Conservation (phyloP, 64 coral and sea anemone species). For the Hydrozoanthus tunicans region DNA sequence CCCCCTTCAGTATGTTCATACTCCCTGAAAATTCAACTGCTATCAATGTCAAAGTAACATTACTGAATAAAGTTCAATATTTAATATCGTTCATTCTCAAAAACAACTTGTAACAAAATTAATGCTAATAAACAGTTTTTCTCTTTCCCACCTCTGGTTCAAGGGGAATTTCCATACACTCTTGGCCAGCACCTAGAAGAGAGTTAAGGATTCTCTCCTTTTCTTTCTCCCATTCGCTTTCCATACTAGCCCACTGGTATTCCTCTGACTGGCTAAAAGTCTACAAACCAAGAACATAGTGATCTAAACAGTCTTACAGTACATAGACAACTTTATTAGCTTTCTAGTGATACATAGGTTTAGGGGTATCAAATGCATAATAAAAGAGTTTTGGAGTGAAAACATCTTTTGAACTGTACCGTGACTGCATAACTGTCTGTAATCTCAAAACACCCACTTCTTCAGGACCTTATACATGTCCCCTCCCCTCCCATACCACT, state of each 20-base stretch:
- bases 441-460: no score
- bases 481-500: no score
- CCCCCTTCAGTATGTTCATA: not conserved
- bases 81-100: not conserved
- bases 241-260: conserved; percentile 97
- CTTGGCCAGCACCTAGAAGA: conserved; percentile 83
- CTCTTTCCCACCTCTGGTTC: conserved; percentile 71
- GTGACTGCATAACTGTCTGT: no score
- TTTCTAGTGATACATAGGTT: no score
- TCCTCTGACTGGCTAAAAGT: conserved; percentile 91
- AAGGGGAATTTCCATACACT: conserved; percentile 79
- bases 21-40: not conserved
- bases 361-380: no score
- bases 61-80: not conserved
- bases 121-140: no score
- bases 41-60: not conserved
- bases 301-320: not conserved
- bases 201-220: conserved; percentile 98
- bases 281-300: conserved; percentile 27
- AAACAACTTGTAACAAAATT: not conserved
- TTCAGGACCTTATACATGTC: no score
- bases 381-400: no score
- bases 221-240: conserved; percentile 94
- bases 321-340: not conserved
- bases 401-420: no score